Percentiles rank a stretch among this genome's conserved stretches.
phyloP scores from a whole-genome alignment of 2,113 vertebrate species.

The Zingel zingel region DNA sequence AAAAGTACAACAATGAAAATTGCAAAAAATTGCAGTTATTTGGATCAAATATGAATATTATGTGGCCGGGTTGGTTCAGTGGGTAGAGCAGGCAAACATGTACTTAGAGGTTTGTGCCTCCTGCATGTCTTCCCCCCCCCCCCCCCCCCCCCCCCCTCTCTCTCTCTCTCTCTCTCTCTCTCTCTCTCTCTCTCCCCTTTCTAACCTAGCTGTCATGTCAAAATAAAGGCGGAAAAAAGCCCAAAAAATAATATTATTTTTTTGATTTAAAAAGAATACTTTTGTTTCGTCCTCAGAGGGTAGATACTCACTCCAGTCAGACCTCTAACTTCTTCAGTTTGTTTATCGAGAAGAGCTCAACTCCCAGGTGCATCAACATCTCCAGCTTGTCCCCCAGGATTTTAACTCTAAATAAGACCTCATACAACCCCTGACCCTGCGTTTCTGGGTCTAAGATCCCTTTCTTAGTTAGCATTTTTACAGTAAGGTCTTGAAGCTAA shows the following conservation, averaged over 20 bases:
- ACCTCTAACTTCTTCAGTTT: slow-evolving; percentile 16
- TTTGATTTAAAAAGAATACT: too few species aligned
- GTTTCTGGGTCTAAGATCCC: background rate
- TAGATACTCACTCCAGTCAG: background rate
- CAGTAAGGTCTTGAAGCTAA: background rate
- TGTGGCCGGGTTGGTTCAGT: too few species aligned
- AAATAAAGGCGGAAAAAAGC: too few species aligned
- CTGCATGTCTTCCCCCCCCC: too few species aligned
- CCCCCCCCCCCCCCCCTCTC: too few species aligned
- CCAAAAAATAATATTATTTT: too few species aligned
- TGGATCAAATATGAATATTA: background rate
- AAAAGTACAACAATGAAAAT: background rate
- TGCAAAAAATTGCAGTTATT: background rate
- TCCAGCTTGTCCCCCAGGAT: background rate
- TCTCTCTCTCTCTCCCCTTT: too few species aligned
- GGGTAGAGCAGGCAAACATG: too few species aligned
- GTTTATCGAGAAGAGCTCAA: background rate
- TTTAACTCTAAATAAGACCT: background rate
- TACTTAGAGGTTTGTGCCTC: too few species aligned
- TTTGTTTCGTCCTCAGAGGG: background rate
- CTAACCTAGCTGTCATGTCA: too few species aligned
- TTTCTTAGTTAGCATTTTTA: slow-evolving; percentile 15
- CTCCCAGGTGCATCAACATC: slow-evolving; percentile 1
- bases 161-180: too few species aligned
- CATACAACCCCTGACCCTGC: background rate